These are phyloP conservation scores for Lypha dubia DNA, from an alignment of 2,888 invertebrate species.

Conservation along the genomic window DNA sequence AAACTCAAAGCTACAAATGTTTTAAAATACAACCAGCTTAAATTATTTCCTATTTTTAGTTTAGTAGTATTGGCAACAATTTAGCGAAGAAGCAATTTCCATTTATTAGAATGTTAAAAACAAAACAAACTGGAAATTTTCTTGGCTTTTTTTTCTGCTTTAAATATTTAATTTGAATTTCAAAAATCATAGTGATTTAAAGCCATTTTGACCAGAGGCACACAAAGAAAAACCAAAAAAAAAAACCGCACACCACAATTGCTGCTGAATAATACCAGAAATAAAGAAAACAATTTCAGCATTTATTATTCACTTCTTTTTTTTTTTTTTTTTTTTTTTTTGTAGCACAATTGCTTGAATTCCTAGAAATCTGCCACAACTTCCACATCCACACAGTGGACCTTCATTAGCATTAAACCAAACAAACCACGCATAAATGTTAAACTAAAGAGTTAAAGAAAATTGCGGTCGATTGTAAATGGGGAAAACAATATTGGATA, in stretches of 20 bases:
- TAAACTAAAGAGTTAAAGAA: conserved; percentile 45
- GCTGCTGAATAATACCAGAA: conserved; percentile 27
- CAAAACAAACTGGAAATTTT: conserved; percentile 12
- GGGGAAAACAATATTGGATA: conserved; percentile 12
- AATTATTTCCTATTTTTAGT: neutral
- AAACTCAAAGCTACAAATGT: no score
- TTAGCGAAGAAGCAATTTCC: conserved; percentile 48
- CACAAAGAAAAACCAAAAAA: neutral
- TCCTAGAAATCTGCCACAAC: conserved; percentile 49
- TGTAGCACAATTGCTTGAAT: conserved; percentile 39
- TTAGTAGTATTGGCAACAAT: conserved; percentile 9
- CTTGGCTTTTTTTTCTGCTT: neutral
- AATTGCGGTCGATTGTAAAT: conserved; percentile 33
- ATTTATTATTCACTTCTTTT: conserved; percentile 12
- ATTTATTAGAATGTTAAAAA: conserved; percentile 33
- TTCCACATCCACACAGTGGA: conserved; percentile 25
- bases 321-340: neutral
- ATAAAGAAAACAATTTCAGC: conserved; percentile 45
- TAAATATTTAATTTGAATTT: conserved; percentile 70
- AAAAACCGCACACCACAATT: conserved; percentile 35
- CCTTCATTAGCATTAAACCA: conserved; percentile 71
- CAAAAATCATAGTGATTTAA: conserved; percentile 62
- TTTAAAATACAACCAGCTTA: neutral
- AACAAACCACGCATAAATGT: conserved; percentile 66
- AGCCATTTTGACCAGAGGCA: conserved; percentile 48